Conservation (phyloP, 1,140 invertebrate species). For the Venturia canescens region DNA sequence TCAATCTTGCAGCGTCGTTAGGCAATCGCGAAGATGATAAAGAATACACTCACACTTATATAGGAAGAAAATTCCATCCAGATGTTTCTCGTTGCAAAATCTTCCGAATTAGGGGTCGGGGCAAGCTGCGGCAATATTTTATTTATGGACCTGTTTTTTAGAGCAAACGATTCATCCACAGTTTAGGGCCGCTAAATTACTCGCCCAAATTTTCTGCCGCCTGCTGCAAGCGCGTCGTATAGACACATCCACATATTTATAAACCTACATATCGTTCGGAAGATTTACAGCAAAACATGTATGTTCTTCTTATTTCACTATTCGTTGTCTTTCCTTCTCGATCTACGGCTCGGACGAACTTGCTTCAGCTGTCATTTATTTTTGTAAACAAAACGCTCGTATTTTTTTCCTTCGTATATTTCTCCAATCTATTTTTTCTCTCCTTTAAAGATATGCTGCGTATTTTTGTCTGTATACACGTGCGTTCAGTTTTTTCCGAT, state of each 20-base stretch:
- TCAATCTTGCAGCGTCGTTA: neutral
- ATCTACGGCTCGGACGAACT: neutral
- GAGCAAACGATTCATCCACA: neutral
- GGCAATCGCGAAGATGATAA: neutral
- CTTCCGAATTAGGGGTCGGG: neutral
- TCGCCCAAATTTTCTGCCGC: neutral
- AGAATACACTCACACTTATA: neutral
- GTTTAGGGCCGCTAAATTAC: neutral
- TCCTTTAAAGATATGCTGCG: too few species aligned
- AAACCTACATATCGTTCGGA: slow-evolving; percentile 2
- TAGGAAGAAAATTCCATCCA: neutral
- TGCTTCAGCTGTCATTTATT: neutral
- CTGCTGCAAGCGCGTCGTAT: neutral
- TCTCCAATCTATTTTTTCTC: neutral
- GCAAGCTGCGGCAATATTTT: neutral
- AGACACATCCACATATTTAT: neutral
- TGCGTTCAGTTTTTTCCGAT: too few species aligned
- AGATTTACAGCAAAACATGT: neutral
- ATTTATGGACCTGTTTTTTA: neutral
- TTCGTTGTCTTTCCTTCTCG: neutral
- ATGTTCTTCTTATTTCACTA: neutral
- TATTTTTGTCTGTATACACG: too few species aligned
- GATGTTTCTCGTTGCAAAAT: neutral
- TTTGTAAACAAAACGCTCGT: neutral
- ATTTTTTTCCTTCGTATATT: neutral